These are phyloP conservation scores for Zosterops borbonicus DNA, from an alignment of 2,113 vertebrate species.

Conservation along the genomic window DNA sequence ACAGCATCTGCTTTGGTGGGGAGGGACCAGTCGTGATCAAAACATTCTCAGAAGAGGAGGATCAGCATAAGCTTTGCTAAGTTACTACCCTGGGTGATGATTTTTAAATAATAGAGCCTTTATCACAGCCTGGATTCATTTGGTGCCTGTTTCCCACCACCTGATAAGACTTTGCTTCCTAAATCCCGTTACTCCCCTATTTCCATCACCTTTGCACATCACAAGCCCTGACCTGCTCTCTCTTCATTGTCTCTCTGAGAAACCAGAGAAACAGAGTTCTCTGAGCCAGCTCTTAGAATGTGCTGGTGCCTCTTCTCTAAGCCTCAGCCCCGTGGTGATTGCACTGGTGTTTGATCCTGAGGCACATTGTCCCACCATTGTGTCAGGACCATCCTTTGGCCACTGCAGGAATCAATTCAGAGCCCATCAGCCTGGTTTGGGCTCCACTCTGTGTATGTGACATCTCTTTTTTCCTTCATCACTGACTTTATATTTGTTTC, in stretches of 20 bases:
- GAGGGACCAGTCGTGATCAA: neutral
- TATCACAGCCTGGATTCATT: neutral
- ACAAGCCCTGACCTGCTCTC: neutral
- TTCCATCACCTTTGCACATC: neutral
- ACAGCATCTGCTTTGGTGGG: neutral
- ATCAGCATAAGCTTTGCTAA: neutral
- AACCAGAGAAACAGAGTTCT: neutral
- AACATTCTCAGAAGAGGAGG: neutral
- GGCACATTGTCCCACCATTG: rapidly evolving
- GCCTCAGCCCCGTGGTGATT: neutral
- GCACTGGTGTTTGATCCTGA: rapidly evolving
- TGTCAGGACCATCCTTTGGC: neutral
- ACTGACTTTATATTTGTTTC: neutral
- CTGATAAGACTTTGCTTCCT: neutral
- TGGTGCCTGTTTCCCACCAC: neutral
- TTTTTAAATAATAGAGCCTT: neutral
- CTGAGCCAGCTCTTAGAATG: neutral
- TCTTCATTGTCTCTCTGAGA: neutral
- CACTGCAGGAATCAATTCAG: neutral
- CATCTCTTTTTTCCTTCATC: neutral
- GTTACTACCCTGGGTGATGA: neutral
- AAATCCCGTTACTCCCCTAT: neutral
- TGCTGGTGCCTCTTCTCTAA: neutral
- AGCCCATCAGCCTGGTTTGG: neutral
- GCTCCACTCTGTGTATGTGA: neutral